Conservation (phyloP, 2,797 vertebrate genomes). For the Lutjanus argentimaculatus region DNA sequence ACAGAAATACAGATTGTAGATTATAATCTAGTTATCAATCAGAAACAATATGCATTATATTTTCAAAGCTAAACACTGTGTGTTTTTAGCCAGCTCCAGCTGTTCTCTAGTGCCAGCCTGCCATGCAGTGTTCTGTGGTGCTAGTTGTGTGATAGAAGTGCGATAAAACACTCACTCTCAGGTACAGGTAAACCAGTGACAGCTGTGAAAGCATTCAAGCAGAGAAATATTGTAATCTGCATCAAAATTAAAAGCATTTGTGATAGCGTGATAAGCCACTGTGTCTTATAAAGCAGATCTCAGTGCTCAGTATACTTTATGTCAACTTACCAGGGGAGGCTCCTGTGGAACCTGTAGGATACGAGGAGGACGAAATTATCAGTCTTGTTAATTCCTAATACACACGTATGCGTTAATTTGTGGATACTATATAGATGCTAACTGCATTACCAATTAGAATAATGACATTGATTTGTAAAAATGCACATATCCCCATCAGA, state of each 20-base stretch:
- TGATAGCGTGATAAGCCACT: conserved; percentile 16
- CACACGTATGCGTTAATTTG: background rate
- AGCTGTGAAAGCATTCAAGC: conserved; percentile 47
- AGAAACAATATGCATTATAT: background rate
- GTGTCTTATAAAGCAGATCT: background rate
- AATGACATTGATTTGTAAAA: background rate
- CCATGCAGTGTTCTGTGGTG: conserved; percentile 15
- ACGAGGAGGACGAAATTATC: conserved; percentile 10
- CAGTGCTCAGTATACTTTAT: background rate
- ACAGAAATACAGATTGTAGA: conserved; percentile 25
- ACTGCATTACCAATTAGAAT: conserved; percentile 1
- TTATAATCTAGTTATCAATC: background rate
- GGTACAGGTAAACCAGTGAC: conserved; percentile 46
- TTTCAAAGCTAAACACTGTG: background rate
- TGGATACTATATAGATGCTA: background rate
- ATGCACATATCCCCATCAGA: background rate
- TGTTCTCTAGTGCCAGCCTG: background rate
- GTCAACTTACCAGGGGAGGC: conserved; percentile 41
- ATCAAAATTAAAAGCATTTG: conserved; percentile 24
- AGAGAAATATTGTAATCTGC: background rate
- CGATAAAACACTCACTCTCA: conserved; percentile 49
- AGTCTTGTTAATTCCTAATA: background rate
- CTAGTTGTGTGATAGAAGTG: conserved; percentile 3
- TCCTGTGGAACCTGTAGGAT: conserved; percentile 57
- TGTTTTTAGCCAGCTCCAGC: conserved; percentile 3